Evolutionary conservation across 2,888 invertebrate genomes (phyloP).

Genomic region (Microdon myrmicae): DNA sequence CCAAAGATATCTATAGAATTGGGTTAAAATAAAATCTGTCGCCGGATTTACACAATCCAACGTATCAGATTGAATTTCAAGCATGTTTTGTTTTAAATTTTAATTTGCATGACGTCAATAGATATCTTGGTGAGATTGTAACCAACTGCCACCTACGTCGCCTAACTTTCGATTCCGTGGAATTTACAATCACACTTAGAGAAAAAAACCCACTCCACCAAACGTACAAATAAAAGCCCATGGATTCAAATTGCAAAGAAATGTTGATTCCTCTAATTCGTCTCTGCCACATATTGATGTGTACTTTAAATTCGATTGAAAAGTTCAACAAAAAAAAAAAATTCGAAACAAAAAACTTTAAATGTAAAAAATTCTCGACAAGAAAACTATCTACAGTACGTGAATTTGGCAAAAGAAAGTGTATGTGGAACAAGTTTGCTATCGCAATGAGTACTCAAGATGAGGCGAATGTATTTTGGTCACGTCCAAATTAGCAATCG

Average conservation of each 20-base stretch:
- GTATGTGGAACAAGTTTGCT: constrained; percentile 33
- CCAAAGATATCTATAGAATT: constrained; percentile 19
- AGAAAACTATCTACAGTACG: constrained; percentile 20
- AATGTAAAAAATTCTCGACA: not conserved
- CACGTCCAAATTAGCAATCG: constrained; percentile 42
- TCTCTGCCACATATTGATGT: constrained; percentile 20
- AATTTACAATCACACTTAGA: constrained; percentile 13
- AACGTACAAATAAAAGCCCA: constrained; percentile 9
- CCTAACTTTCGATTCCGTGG: constrained; percentile 15
- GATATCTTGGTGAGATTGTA: too few species aligned
- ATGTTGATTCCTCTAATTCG: constrained; percentile 14
- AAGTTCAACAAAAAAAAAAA: constrained; percentile 3
- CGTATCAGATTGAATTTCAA: constrained; percentile 21
- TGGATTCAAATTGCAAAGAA: not conserved
- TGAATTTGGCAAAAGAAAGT: constrained; percentile 47
- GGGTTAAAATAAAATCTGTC: constrained; percentile 31
- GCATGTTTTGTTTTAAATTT: constrained; percentile 20
- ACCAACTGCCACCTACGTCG: too few species aligned
- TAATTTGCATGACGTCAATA: constrained; percentile 15
- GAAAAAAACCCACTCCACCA: constrained; percentile 23
- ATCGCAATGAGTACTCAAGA: constrained; percentile 16
- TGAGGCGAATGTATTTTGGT: constrained; percentile 29
- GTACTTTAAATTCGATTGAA: constrained; percentile 25
- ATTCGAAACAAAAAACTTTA: not conserved
- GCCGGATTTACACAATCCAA: constrained; percentile 8